Conservation (phyloP, 1,140 invertebrate genomes). For the Ceratosolen fusciceps region DNA sequence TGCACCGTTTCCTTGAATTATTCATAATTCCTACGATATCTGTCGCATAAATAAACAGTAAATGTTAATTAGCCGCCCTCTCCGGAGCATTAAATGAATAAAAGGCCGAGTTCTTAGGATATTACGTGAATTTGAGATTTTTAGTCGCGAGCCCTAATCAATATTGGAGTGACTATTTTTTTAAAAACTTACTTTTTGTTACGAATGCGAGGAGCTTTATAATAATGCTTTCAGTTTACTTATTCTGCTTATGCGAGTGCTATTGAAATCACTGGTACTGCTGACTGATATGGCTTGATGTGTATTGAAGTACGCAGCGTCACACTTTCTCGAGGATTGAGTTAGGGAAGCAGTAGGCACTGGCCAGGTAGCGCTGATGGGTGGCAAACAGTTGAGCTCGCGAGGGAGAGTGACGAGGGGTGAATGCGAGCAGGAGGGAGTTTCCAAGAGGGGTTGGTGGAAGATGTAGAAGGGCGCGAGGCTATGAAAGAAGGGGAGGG, state of each 20-base stretch:
- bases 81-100: too few relatives aligned
- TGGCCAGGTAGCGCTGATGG: constrained; percentile 55
- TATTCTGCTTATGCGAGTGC: too few relatives aligned
- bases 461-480: too few relatives aligned
- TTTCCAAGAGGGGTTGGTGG: neutral
- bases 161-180: neutral
- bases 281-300: neutral
- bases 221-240: neutral
- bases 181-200: neutral
- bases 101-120: too few relatives aligned
- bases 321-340: constrained; percentile 70
- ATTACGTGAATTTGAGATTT: neutral
- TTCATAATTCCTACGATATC: too few relatives aligned
- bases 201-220: neutral
- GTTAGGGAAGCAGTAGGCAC: constrained; percentile 61
- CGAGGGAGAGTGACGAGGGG: constrained; percentile 34
- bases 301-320: constrained; percentile 65
- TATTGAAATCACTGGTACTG: too few relatives aligned
- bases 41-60: too few relatives aligned
- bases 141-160: neutral
- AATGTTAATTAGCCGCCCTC: too few relatives aligned
- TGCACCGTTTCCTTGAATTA: too few relatives aligned
- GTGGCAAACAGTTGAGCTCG: constrained; percentile 50
- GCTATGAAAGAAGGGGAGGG: neutral
- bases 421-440: constrained; percentile 31